These are phyloP conservation scores for Caerostris darwini DNA, from an alignment of 1,140 invertebrate species.

Conservation along the genomic window DNA sequence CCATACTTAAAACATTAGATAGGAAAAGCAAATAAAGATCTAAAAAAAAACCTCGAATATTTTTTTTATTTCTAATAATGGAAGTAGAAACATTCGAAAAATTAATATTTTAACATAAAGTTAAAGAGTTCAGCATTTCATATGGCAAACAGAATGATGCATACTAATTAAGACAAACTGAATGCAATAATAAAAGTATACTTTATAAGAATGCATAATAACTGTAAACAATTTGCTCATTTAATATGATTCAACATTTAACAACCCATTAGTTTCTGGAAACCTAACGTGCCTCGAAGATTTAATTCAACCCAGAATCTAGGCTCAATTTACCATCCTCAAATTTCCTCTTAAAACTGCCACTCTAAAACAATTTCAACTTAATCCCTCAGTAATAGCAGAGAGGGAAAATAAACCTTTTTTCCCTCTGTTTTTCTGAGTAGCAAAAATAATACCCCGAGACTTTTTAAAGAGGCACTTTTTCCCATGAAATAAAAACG, in stretches of 20 bases:
- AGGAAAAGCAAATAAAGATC: too few relatives aligned
- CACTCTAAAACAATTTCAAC: slow-evolving; percentile 43
- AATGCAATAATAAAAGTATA: background rate
- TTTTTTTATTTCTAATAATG: too few relatives aligned
- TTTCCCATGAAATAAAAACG: slow-evolving; percentile 15
- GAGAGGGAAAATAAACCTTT: background rate
- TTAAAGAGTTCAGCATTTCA: too few relatives aligned
- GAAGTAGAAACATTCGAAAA: too few relatives aligned
- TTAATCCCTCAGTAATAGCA: slow-evolving; percentile 40
- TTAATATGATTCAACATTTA: slow-evolving; percentile 8
- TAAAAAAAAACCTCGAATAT: too few relatives aligned
- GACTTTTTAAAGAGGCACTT: slow-evolving; percentile 6
- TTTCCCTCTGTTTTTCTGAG: slow-evolving; percentile 25
- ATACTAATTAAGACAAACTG: background rate
- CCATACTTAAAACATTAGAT: too few relatives aligned
- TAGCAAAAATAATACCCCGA: background rate
- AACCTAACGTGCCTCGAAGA: background rate
- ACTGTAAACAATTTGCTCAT: background rate
- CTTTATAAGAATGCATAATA: background rate
- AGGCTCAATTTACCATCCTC: slow-evolving; percentile 10
- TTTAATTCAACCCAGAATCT: slow-evolving; percentile 14
- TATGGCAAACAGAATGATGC: too few relatives aligned
- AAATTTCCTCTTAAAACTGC: background rate
- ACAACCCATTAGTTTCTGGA: slow-evolving; percentile 40
- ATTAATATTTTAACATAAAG: too few relatives aligned